Percentiles rank a stretch among this genome's conserved stretches.
phyloP scores from a whole-genome alignment of 2,113 vertebrate species.

The Formicarius rufipectus region DNA sequence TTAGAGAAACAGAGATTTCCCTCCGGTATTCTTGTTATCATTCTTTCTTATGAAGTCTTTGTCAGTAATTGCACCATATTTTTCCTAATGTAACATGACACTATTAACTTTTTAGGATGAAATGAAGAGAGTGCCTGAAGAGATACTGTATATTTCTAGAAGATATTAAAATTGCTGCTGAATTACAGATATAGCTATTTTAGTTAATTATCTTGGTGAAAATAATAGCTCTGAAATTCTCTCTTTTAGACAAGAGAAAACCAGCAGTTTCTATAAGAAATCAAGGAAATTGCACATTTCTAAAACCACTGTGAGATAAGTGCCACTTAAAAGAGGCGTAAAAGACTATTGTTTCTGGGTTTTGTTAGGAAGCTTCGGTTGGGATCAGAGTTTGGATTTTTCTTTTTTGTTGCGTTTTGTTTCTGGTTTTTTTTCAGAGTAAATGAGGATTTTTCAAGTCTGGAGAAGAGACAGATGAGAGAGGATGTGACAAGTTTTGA shows the following conservation, averaged over 20 bases:
- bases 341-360: background rate
- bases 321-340: background rate
- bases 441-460: background rate
- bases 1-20: slow-evolving; percentile 51
- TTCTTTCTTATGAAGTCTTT: slow-evolving; percentile 34
- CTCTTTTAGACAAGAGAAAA: background rate
- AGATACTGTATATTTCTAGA: slow-evolving; percentile 13
- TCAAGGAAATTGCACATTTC: background rate
- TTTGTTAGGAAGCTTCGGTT: background rate
- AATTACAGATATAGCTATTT: slow-evolving; percentile 45
- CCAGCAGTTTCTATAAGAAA: background rate
- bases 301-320: background rate
- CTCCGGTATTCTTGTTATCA: slow-evolving; percentile 28
- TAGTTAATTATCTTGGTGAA: slow-evolving; percentile 41
- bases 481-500: background rate
- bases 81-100: slow-evolving; percentile 33
- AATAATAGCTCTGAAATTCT: slow-evolving; percentile 22
- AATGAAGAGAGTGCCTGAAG: slow-evolving; percentile 26
- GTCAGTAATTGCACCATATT: slow-evolving; percentile 43
- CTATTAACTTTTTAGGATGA: slow-evolving; percentile 32
- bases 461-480: background rate
- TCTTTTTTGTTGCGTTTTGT: background rate
- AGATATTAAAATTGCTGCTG: slow-evolving; percentile 30
- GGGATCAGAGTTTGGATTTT: background rate
- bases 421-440: background rate